Evolutionary conservation across 2,888 invertebrate species (phyloP).

Genomic region (Frankliniella intonsa): DNA sequence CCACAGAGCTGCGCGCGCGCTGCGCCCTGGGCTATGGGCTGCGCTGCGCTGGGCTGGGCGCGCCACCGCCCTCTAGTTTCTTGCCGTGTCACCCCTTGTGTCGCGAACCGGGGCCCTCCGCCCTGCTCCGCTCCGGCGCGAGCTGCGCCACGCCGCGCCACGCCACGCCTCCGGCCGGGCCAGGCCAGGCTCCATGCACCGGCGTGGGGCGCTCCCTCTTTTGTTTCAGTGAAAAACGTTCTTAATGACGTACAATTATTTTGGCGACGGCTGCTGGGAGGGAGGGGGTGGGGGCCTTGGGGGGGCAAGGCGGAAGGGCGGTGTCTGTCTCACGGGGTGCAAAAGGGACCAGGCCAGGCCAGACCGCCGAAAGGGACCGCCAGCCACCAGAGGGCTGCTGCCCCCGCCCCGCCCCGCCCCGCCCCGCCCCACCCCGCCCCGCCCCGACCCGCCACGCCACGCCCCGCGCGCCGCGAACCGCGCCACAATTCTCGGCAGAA

Average conservation of each 20-base stretch:
- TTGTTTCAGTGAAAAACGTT: constrained; percentile 9
- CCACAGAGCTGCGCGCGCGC: background rate
- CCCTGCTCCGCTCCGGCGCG: too few relatives aligned
- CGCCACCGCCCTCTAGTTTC: background rate
- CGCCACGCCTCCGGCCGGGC: background rate
- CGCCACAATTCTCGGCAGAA: too few relatives aligned
- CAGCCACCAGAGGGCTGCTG: background rate
- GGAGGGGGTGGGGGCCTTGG: background rate
- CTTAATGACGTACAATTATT: constrained; percentile 25
- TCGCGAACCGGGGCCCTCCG: background rate
- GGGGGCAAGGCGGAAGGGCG: background rate
- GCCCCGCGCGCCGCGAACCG: background rate
- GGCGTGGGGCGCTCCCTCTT: background rate
- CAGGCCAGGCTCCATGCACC: background rate
- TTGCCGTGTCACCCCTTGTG: background rate
- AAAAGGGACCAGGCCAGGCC: background rate
- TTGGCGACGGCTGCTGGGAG: constrained; percentile 3
- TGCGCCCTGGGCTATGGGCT: too few relatives aligned
- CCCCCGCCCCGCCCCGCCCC: background rate
- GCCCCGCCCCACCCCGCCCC: background rate
- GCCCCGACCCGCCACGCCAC: too few relatives aligned
- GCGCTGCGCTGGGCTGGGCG: too few relatives aligned
- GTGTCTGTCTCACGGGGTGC: background rate
- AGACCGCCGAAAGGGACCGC: background rate
- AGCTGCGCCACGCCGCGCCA: too few relatives aligned